Base-by-base conservation (phyloP, 1,140 invertebrate genomes). In the Apis florea region DNA sequence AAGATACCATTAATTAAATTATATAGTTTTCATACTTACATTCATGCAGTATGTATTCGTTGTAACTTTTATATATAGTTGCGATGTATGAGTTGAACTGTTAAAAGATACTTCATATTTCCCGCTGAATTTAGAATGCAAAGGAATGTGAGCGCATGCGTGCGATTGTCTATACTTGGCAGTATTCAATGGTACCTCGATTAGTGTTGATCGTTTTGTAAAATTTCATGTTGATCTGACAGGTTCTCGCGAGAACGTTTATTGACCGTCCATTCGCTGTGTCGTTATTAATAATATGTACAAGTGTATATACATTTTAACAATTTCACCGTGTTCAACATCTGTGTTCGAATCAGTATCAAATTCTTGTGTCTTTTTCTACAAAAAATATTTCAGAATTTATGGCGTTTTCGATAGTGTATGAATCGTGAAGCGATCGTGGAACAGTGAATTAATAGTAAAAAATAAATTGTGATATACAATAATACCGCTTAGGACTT, bases 171-270 rank as follows among this genome's bases (percentile, higher is more conserved):
- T 53, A 13, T 63, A 31, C n/a, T 72, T 21, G 8, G 26, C 70
- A 85, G 84, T 85, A 40, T 26, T 72, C 59, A 49, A 53, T 73
- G 59, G 83, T 75, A 72, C n/a, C 59, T 64, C 54, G 76, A 15
- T n/a, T 53, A 26, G 71, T 75, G 40, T 9, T 58, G 59, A 15
- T 72, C 59, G 54, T 59, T 59, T 12, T 47, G 58, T 54, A 58
- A 66, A 74, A 47, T 54, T 80, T n/a, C 12, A 13, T 31, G 1
- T 51, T 67, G 13, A 67, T 63, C 2, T 17, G 53, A 21, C 21
- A 61, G 15, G 63, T 80, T 40, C 47, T 54, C 71, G 67, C 56
- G 61, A 64, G 26, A 82, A 66, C 56, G 17, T 51, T 17, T 59
- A n/a, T 76, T 54, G 59, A 85, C 21, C 24, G 24, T 72, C 2